These are phyloP conservation scores for Momotus momota DNA, from an alignment of 2,797 vertebrate species.

Conservation along the genomic window DNA sequence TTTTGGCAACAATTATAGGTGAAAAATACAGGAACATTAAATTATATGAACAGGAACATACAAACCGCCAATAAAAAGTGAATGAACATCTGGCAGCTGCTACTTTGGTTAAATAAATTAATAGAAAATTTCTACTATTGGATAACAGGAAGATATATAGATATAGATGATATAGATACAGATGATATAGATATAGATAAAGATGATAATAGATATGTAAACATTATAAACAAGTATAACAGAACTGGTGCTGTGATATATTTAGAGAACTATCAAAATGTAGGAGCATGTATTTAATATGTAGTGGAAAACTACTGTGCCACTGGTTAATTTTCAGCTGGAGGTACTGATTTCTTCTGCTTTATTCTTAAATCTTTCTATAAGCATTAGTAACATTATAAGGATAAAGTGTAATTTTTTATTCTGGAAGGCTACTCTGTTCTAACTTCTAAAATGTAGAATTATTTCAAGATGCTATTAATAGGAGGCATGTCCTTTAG, in stretches of 20 bases:
- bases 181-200: too few species aligned
- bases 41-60: background rate
- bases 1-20: background rate
- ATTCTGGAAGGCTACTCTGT: background rate
- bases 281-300: background rate
- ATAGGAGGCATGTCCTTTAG: background rate
- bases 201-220: too few species aligned
- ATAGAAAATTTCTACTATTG: background rate
- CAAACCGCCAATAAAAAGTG: background rate
- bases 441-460: background rate
- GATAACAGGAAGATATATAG: background rate
- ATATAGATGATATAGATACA: background rate
- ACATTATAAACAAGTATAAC: background rate
- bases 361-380: background rate
- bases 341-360: background rate
- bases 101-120: background rate
- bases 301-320: background rate
- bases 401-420: background rate
- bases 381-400: background rate
- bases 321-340: background rate
- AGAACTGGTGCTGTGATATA: background rate
- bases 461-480: constrained; percentile 14
- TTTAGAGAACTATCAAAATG: background rate
- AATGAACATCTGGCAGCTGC: background rate
- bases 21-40: background rate